A percentile compares a stretch with the other conserved stretches of the same genome.
Evolutionary conservation across 2,113 vertebrate genomes (phyloP).

Genomic region (Engystomops pustulosus): DNA sequence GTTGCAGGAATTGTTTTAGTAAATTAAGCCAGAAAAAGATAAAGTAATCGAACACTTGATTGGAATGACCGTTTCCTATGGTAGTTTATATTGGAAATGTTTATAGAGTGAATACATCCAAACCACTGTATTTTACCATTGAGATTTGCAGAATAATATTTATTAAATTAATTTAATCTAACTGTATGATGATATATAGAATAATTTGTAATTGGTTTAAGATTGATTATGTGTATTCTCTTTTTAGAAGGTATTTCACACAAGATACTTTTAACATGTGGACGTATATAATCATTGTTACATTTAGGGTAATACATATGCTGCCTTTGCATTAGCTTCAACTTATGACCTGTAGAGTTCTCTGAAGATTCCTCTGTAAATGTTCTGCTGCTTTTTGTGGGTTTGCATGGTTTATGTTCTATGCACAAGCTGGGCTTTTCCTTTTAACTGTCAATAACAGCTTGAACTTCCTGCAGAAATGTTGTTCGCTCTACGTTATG

Average conservation of each 20-base stretch:
- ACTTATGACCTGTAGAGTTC: background rate
- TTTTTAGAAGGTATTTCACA: background rate
- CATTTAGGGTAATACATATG: background rate
- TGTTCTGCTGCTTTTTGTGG: background rate
- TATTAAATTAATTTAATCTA: background rate
- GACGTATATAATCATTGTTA: background rate
- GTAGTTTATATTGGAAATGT: background rate
- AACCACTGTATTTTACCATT: background rate
- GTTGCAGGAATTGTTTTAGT: too few relatives aligned
- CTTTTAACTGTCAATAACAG: background rate
- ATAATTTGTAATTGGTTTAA: background rate
- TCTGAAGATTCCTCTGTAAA: background rate
- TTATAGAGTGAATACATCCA: background rate
- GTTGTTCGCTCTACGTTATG: constrained; percentile 6
- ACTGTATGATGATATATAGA: background rate
- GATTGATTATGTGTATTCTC: background rate
- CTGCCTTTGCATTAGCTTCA: constrained; percentile 57
- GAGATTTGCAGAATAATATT: background rate
- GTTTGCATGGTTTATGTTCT: constrained; percentile 44
- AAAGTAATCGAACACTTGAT: too few relatives aligned
- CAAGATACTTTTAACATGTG: background rate
- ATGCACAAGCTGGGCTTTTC: constrained; percentile 1
- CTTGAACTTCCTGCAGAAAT: constrained; percentile 14
- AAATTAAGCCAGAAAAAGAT: too few relatives aligned
- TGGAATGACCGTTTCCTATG: background rate